Percentiles rank a stretch among this genome's conserved stretches.
phyloP scores from a whole-genome alignment of 2,797 vertebrate genomes.

The Centroberyx gerrardi region DNA sequence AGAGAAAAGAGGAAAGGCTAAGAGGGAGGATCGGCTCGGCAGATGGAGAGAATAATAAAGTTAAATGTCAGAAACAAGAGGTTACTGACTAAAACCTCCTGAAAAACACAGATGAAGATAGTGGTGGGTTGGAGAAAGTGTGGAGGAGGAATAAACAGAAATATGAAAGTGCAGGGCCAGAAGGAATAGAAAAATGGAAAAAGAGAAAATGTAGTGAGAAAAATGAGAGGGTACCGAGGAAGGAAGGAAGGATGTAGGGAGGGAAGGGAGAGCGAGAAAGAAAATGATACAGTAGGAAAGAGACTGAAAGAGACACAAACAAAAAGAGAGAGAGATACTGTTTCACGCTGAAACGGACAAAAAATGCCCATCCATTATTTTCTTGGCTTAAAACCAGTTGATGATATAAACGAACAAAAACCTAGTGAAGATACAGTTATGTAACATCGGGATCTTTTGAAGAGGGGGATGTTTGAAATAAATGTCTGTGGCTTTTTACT shows the following conservation, averaged over 20 bases:
- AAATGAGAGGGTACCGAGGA: too few relatives aligned
- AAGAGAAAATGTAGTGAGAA: background rate
- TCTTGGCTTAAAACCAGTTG: too few relatives aligned
- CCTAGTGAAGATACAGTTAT: too few relatives aligned
- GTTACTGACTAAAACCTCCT: slow-evolving; percentile 24
- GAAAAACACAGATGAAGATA: background rate
- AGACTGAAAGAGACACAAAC: too few relatives aligned
- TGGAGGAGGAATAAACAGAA: slow-evolving; percentile 24
- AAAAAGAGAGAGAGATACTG: background rate
- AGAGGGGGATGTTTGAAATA: too few relatives aligned
- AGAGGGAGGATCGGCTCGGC: slow-evolving; percentile 21
- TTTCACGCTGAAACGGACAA: too few relatives aligned
- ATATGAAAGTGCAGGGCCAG: background rate
- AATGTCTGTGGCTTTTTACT: too few relatives aligned
- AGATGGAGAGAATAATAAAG: slow-evolving; percentile 38
- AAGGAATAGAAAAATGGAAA: background rate
- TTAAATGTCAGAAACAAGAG: slow-evolving; percentile 58
- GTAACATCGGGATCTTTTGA: too few relatives aligned
- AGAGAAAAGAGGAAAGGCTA: slow-evolving; percentile 3
- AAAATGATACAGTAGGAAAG: background rate
- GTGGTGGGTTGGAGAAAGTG: slow-evolving; percentile 8
- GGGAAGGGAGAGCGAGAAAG: background rate
- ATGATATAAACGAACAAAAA: too few relatives aligned
- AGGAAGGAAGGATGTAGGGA: too few relatives aligned
- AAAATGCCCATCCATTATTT: too few relatives aligned